Base-by-base conservation (phyloP, 2,113 vertebrate genomes). In the Isichthys henryi region DNA sequence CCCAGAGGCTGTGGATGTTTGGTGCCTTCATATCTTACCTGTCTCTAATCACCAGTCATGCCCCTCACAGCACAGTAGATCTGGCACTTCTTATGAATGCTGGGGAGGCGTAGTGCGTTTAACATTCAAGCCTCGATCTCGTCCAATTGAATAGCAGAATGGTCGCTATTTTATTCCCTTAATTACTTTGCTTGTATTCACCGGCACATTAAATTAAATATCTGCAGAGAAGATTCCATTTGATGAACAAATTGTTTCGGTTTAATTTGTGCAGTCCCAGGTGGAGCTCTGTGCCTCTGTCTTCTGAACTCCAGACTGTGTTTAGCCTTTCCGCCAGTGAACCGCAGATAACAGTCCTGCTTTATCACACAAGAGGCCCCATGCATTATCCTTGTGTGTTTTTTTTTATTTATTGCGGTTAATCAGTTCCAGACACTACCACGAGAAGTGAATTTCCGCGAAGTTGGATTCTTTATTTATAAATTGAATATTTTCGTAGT, bases 71-170 rank as follows among this genome's bases (percentile, higher is more conserved):
- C 35, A 43, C 35, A 43, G 74, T 80, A 43, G 17, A 80, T 39
- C 6, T 43, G 74, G 15, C 74, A 80, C 15, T 80, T 39, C 31
- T 80, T 43, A 80, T 80, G 74, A 39, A 43, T 43, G 5, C 19
- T 80, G 31, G 31, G 35, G 35, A 43, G 74, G 74, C 31, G 35
- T 17, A 43, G 31, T 43, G 74, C 8, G 35, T 80, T 80, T 80
- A 80, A 80, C 43, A 80, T 87, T 89, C 52, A 27, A 88, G 87
- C 52, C 62, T 70, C 86, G 43, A 92, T 89, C 90, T 94, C 90
- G 92, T 95, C 93, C 93, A 49, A 95, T 91, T 95, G 92, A 94
- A 93, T 94, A 95, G 92, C 92, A 89, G 86, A 77, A 35, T 88
- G 90, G 93, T 90, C 0, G 1, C 66, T 92, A 90, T 95, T 95